Percentiles rank a stretch among this genome's conserved stretches.
Evolutionary conservation across 2,888 invertebrate species (phyloP).

Genomic region (Drosophila melanosoma): DNA sequence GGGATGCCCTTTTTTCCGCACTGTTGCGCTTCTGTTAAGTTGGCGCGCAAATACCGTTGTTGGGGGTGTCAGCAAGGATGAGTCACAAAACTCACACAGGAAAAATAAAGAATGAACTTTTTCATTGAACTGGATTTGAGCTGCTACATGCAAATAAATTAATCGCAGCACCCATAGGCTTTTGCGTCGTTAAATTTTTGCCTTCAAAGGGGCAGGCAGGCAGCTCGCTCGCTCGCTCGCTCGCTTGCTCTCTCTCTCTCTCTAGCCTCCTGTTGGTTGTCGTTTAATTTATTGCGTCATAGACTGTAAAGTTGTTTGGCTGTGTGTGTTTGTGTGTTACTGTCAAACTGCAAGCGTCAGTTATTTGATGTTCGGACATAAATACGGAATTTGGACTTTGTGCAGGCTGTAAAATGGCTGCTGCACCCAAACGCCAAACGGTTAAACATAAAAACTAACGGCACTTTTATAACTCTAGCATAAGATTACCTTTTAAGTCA

Average conservation of each 20-base stretch:
- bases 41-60: constrained; percentile 49
- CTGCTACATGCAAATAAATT: constrained; percentile 23
- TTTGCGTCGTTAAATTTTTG: constrained; percentile 53
- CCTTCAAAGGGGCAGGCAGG: not conserved
- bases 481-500: constrained; percentile 74
- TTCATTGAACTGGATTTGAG: constrained; percentile 24
- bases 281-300: constrained; percentile 59
- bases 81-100: constrained; percentile 32
- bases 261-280: constrained; percentile 17
- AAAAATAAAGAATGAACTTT: constrained; percentile 36
- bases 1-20: constrained; percentile 31
- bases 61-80: constrained; percentile 48
- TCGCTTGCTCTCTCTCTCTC: constrained; percentile 6
- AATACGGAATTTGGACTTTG: constrained; percentile 59
- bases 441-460: constrained; percentile 78
- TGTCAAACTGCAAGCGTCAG: constrained; percentile 58
- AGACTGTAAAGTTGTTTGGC: constrained; percentile 28
- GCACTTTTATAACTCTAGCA: constrained; percentile 75
- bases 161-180: constrained; percentile 32
- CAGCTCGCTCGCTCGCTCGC: not conserved
- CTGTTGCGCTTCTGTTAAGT: constrained; percentile 38
- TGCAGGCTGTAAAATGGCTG: constrained; percentile 49
- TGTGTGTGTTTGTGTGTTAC: constrained; percentile 20
- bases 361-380: constrained; percentile 53
- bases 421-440: constrained; percentile 76